These are phyloP conservation scores for Sinopyrophorus schimmeli DNA, from an alignment of 2,888 invertebrate species.

Conservation along the genomic window DNA sequence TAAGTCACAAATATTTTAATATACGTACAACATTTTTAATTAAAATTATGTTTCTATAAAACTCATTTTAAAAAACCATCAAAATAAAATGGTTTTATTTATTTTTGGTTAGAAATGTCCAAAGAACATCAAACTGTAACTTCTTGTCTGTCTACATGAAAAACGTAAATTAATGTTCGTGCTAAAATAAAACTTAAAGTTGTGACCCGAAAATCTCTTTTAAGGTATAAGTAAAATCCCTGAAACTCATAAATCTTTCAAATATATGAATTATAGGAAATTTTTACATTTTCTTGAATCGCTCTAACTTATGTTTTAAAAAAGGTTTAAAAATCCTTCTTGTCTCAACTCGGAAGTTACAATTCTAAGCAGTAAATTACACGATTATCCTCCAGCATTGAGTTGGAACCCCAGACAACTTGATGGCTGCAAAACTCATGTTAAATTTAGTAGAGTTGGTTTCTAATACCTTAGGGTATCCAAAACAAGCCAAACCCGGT, in stretches of 20 bases:
- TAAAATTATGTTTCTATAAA: too few relatives aligned
- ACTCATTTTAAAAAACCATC: too few relatives aligned
- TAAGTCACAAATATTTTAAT: too few relatives aligned
- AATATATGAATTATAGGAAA: slow-evolving; percentile 7
- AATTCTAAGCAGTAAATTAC: slow-evolving; percentile 10
- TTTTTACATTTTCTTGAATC: slow-evolving; percentile 9
- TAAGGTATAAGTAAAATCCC: slow-evolving; percentile 5
- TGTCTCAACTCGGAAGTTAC: slow-evolving; percentile 13
- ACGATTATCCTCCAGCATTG: slow-evolving; percentile 10
- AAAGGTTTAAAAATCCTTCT: slow-evolving; percentile 7
- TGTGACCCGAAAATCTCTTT: slow-evolving; percentile 1
- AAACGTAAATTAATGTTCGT: too few relatives aligned
- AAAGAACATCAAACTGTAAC: too few relatives aligned
- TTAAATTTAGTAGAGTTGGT: slow-evolving; percentile 15
- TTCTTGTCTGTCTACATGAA: too few relatives aligned
- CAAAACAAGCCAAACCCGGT: slow-evolving; percentile 13
- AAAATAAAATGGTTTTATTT: too few relatives aligned
- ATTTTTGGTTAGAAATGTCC: too few relatives aligned
- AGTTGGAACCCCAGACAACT: slow-evolving; percentile 11
- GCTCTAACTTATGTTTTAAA: slow-evolving; percentile 12
- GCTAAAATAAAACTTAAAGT: not conserved
- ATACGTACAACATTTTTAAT: too few relatives aligned
- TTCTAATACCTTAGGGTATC: slow-evolving; percentile 12
- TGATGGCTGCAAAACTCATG: slow-evolving; percentile 15
- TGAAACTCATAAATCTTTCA: slow-evolving; percentile 5